Base-by-base conservation (phyloP, 2,113 vertebrate species). In the Prietella phreatophila region DNA sequence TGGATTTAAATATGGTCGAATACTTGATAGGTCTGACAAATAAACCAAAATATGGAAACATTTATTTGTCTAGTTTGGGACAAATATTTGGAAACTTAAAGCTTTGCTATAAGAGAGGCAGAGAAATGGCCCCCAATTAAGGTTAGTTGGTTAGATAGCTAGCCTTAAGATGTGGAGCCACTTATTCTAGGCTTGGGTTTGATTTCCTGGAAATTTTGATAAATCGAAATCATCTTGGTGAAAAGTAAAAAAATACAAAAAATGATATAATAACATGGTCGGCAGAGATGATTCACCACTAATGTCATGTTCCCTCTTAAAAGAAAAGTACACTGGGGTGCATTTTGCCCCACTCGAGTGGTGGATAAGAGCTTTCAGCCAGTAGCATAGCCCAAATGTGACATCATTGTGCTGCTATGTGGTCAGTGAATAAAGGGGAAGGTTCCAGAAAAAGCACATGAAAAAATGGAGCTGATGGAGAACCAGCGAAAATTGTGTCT, bases 201-300 rank as follows among this genome's bases (percentile, higher is more conserved):
- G 84, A 93, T 93, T 94, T 93, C 91, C 92, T 94, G 93, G 93
- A 95, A 95, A 92, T 92, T 93, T 90, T 88, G 89, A 95, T 94
- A 87, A 90, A 95, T 92, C 93, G 86, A 92, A 94, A 93, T 94
- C 86, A 89, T 93, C 92, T 89, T 91, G 91, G 92, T 93, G 85
- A 91, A 92, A 90, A 80, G 53, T 39, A 15, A 42, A 25, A 80
- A 79, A 71, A 27, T 22, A 42, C n/a, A 79, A 79, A 80, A 95
- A 94, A 94, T 92, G 27, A 91, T 93, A 93, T 94, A 95, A 95
- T 95, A 91, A 94, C 90, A 94, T 89, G 91, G 91, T 90, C 76
- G 88, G 87, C 90, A 93, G 89, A 89, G 89, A 94, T 95, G 93
- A 95, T 90, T 94, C 93, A 95, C 92, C 93, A 91, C 93, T 94